Evolutionary conservation across 2,113 vertebrate genomes (phyloP).

Genomic region (human (Homo sapiens)): DNA sequence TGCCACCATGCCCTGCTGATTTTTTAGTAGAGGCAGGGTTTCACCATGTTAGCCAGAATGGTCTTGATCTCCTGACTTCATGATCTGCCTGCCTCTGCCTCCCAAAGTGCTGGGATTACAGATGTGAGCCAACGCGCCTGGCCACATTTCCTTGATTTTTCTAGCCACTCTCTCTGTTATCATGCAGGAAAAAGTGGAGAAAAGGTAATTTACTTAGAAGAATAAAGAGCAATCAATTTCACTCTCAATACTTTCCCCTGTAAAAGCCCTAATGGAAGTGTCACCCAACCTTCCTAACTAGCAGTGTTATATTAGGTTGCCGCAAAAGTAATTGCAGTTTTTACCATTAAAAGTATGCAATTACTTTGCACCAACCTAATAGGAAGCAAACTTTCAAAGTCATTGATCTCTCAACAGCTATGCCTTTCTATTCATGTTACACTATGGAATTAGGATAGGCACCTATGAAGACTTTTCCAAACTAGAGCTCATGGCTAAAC

Average conservation of each 20-base stretch:
- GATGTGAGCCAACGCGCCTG: no score
- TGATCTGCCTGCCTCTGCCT: no score
- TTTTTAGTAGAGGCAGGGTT: no score
- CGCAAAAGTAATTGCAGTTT: no score
- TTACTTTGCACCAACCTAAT: neutral
- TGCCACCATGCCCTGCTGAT: no score
- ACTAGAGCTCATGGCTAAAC: neutral
- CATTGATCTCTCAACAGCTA: neutral
- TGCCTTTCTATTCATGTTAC: neutral
- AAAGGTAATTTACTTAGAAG: neutral
- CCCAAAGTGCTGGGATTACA: no score
- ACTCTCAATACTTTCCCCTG: neutral
- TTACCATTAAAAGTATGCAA: no score
- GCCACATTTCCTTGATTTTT: neutral
- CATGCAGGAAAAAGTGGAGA: neutral
- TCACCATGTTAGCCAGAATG: no score
- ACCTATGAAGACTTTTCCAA: neutral
- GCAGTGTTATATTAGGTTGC: neutral
- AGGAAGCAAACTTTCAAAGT: neutral
- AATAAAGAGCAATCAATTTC: neutral
- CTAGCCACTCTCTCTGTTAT: neutral
- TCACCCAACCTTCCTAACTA: neutral
- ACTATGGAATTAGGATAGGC: neutral
- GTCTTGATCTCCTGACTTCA: no score
- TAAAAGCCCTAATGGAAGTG: neutral